Base-by-base conservation (phyloP, 2,797 vertebrate species). In the Bradypodion pumilum region DNA sequence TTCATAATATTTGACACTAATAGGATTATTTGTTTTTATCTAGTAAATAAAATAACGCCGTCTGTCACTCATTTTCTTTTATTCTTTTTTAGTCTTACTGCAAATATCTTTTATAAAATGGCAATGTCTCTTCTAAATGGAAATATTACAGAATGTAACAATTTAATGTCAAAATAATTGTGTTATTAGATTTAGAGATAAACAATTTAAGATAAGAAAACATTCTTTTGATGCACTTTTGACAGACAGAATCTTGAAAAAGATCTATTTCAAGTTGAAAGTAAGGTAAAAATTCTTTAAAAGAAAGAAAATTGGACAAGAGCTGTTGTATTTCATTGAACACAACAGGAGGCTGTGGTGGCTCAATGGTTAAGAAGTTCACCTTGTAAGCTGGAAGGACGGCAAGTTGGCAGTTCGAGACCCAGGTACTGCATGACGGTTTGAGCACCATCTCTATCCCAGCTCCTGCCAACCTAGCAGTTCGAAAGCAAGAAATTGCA, bases 141-240 rank as follows among this genome's bases (percentile, higher is more conserved):
- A 95, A 95, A 93, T 93, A 95, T 91, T 91, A 94, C 85, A 91
- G 89, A 91, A 94, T 27, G 27, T 92, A 95, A 94, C 60, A 1
- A 91, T 94, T 94, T 93, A 89, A 94, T 96, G 95, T 95, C 96
- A 96, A 96, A 96, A 97, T 95, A 96, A 95, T 96, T 95, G 95
- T 93, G 92, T 95, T 94, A 95, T 95, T 95, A 95, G 92, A 95
- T 93, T 94, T 94, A 66, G 87, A 95, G 89, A 92, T 95, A 96
- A 96, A 96, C 95, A 95, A 95, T 94, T 94, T 94, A 93, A 95
- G 87, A 95, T 89, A 89, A 83, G 90, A 95, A 96, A 96, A 96
- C 92, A 96, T 94, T 96, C 89, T 93, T 96, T 89, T 94, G 93
- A 96, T 96, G 93, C 62, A 90, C 88, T 92, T 92, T 93, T 95